Base-by-base conservation (phyloP, 1,140 invertebrate genomes). In the Hycleus cichorii region DNA sequence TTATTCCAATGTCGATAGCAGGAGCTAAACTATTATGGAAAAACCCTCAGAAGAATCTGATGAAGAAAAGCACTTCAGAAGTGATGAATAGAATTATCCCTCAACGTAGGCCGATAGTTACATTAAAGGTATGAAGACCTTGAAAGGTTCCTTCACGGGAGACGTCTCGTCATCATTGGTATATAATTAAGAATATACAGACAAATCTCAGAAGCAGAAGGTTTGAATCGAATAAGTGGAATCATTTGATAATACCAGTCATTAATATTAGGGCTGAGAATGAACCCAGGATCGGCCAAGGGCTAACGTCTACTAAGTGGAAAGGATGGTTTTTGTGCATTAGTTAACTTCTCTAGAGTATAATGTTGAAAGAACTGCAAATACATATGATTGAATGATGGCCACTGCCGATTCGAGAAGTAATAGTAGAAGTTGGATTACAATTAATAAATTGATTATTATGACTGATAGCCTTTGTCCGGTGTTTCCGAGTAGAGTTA, bases 131-230 rank as follows among this genome's bases (percentile, higher is more conserved):
- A 82, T 80, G 80, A 78, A 80, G 79, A 42, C 79, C 80, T 80
- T 82, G 79, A 61, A 74, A 78, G 0, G 80, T 80, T 66, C 75
- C 70, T 77, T 82, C 79, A 60, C 79, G 80, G 26, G 66, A 71
- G 11, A 81, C 68, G 76, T 82, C 82, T 69, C 81, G 82, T 78
- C 83, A 85, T 80, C 82, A n/a, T n/a, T n/a, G n/a, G n/a, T n/a
- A n/a, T n/a, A n/a, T n/a, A n/a, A n/a, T n/a, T n/a, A n/a, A n/a
- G n/a, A n/a, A n/a, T n/a, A n/a, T n/a, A n/a, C n/a, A n/a, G n/a
- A n/a, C n/a, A n/a, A n/a, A n/a, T n/a, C n/a, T n/a, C n/a, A n/a
- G n/a, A n/a, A n/a, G n/a, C n/a, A n/a, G n/a, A n/a, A n/a, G n/a
- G n/a, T n/a, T n/a, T n/a, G n/a, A n/a, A n/a, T n/a, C n/a, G n/a